Base-by-base conservation (phyloP, 2,113 vertebrate species). In the Eudyptes chrysolophus region DNA sequence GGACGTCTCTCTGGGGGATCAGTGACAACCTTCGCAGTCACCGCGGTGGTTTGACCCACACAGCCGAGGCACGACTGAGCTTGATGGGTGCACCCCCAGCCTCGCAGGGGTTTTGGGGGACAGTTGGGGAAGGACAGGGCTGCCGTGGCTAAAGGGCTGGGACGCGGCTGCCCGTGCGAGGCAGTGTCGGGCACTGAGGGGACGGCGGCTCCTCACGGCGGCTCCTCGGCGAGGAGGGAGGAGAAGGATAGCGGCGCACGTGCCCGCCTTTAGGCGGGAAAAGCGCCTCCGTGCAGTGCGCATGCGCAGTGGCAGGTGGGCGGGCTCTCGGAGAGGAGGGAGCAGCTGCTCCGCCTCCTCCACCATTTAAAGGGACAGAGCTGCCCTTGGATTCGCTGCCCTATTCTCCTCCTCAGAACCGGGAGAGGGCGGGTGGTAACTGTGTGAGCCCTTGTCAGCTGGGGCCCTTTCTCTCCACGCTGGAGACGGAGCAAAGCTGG, bases 211-310 rank as follows among this genome's bases (percentile, higher is more conserved):
- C 30, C 13, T 32, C 46, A 34, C 12, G 29, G 65, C 62, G 3
- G 15, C 48, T 0, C 4, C 51, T 13, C 27, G 2, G 8, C 0
- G 18, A 71, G 54, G 57, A 24, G 17, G 3, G 2, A 10, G 2
- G 1, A 21, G 4, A n/a, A 6, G 11, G 5, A 1, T 1, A 1
- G 1, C 1, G 2, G 2, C 1, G 3, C 49, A 16, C 86, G 30
- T 52, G 68, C 49, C 17, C 0, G 0, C 38, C 14, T 61, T 94
- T 80, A 16, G 79, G 91, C 94, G 95, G 92, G 97, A 96, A 95
- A 83, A 22, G 27, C 12, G 5, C 1, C 9, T 2, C 4, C 1
- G 9, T 12, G 2, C 36, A 4, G 7, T 1, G 89, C 95, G 93
- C 96, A 24, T 87, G 96, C 92, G 93, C 70, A 38, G 2, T 1